phyloP scores from a whole-genome alignment of 2,797 vertebrate species.

The Allobates femoralis region DNA sequence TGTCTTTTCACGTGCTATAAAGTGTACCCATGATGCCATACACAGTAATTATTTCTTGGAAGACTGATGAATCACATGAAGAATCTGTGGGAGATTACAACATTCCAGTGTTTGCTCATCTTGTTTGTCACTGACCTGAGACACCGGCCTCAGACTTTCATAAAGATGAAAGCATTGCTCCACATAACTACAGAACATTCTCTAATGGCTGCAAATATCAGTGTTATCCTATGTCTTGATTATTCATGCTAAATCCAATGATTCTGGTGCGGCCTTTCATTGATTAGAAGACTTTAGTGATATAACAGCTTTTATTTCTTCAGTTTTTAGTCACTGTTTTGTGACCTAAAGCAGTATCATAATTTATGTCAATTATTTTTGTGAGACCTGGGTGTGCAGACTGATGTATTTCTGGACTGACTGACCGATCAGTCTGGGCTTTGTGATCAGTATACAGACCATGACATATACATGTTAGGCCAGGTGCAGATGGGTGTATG shows the following conservation, averaged over 20 bases:
- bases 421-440: too few relatives aligned
- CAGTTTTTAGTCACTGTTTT: not conserved
- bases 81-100: constrained; percentile 29
- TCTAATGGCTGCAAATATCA: not conserved
- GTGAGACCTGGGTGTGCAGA: too few relatives aligned
- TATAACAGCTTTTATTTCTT: not conserved
- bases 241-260: too few relatives aligned
- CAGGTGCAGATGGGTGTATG: too few relatives aligned
- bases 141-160: not conserved
- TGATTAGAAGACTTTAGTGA: not conserved
- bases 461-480: too few relatives aligned
- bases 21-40: not conserved
- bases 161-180: not conserved
- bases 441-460: too few relatives aligned
- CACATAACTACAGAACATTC: not conserved
- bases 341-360: not conserved
- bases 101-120: constrained; percentile 17
- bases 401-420: too few relatives aligned
- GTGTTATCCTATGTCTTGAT: too few relatives aligned
- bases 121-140: constrained; percentile 12
- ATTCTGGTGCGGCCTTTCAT: too few relatives aligned
- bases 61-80: constrained; percentile 29
- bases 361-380: too few relatives aligned
- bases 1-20: not conserved
- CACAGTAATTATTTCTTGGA: constrained; percentile 16